Conservation (phyloP, 2,888 invertebrate species). For the Xestia ashworthii region DNA sequence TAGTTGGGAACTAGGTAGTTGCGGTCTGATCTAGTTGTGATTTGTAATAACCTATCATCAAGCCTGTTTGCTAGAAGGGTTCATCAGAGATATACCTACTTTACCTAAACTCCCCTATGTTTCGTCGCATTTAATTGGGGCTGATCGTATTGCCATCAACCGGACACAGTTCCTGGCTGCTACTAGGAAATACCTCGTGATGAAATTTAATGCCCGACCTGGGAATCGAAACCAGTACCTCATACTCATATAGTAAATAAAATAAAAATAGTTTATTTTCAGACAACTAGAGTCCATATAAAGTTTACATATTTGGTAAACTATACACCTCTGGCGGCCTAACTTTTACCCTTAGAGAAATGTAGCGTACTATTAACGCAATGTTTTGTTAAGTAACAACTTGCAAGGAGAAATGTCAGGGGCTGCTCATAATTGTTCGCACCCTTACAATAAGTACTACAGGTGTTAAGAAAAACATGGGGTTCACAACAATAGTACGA, state of each 20-base stretch:
- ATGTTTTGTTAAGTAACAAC: background rate
- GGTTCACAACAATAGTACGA: background rate
- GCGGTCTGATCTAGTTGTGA: background rate
- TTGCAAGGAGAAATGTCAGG: background rate
- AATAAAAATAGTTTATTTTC: no score
- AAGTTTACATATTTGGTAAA: background rate
- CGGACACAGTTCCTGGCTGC: background rate
- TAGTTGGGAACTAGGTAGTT: background rate
- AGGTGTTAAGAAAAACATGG: constrained; percentile 2
- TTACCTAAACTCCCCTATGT: background rate
- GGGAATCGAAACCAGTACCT: background rate
- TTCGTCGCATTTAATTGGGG: background rate
- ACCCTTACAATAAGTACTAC: background rate
- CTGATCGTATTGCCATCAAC: background rate
- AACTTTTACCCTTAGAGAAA: background rate
- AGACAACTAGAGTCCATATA: background rate
- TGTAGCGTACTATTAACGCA: background rate
- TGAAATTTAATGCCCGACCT: background rate
- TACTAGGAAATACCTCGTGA: background rate
- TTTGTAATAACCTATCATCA: constrained; percentile 2
- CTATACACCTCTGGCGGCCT: background rate
- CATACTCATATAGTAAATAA: no score
- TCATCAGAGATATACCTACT: background rate
- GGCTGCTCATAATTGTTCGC: constrained; percentile 24
- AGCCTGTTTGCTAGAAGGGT: background rate